Evolutionary conservation across 2,888 invertebrate species (phyloP).

Genomic region (Pollenia amentaria): DNA sequence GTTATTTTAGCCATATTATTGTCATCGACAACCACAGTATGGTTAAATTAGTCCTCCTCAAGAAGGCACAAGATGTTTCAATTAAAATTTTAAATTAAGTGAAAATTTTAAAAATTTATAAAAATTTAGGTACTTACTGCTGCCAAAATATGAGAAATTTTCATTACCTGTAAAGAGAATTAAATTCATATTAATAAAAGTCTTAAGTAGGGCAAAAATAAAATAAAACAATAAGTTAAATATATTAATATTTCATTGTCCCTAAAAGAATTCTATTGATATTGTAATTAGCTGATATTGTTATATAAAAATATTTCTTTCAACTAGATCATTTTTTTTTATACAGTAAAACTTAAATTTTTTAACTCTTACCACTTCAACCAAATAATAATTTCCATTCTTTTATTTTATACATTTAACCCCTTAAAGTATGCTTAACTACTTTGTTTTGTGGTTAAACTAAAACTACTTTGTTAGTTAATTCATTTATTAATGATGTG

Average conservation of each 20-base stretch:
- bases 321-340: too few relatives aligned
- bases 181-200: neutral
- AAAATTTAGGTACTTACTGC: conserved; percentile 25
- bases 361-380: neutral
- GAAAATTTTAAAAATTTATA: neutral
- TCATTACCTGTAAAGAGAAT: conserved; percentile 54
- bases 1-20: too few relatives aligned
- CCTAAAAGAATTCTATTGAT: too few relatives aligned
- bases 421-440: conserved; percentile 29
- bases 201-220: neutral
- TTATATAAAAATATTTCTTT: too few relatives aligned
- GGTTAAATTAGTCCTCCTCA: too few relatives aligned
- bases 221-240: too few relatives aligned
- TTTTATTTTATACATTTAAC: conserved; percentile 31
- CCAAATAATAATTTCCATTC: neutral
- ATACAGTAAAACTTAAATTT: too few relatives aligned
- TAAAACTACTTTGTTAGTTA: neutral
- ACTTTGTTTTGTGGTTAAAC: neutral
- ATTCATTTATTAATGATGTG: too few relatives aligned
- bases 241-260: too few relatives aligned
- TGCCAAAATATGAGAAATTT: neutral
- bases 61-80: neutral
- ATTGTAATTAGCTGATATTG: too few relatives aligned
- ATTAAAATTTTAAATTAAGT: neutral
- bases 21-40: too few relatives aligned